These are phyloP conservation scores for Streblospio benedicti DNA, from an alignment of 1,140 invertebrate genomes.

Conservation along the genomic window DNA sequence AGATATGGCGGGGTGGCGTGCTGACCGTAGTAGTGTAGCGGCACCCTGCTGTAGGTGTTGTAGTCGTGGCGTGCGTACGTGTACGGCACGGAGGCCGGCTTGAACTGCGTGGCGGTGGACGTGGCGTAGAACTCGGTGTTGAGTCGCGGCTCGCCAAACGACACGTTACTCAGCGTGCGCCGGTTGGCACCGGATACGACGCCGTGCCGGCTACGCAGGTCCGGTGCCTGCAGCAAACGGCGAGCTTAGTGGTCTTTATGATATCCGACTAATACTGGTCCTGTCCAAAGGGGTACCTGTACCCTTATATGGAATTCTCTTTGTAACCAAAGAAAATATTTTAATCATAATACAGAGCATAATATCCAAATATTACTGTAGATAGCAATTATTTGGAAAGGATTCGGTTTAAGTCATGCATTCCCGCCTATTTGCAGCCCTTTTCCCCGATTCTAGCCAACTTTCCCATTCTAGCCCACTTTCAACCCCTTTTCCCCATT, in stretches of 20 bases:
- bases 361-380: no score
- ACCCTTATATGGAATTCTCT: no score
- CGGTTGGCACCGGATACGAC: slow-evolving; percentile 36
- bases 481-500: no score
- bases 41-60: slow-evolving; percentile 28
- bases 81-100: slow-evolving; percentile 27
- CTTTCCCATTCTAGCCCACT: no score
- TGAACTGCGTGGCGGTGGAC: slow-evolving; percentile 25
- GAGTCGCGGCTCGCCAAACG: slow-evolving; percentile 31
- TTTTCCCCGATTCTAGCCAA: no score
- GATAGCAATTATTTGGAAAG: no score
- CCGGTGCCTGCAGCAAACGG: slow-evolving; percentile 13
- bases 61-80: slow-evolving; percentile 26
- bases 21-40: slow-evolving; percentile 36
- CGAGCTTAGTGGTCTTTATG: not conserved
- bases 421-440: no score
- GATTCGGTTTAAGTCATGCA: no score
- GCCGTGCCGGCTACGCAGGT: slow-evolving; percentile 27
- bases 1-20: no score
- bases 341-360: no score
- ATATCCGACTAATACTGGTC: no score
- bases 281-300: no score
- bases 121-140: slow-evolving; percentile 29
- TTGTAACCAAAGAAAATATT: not conserved
- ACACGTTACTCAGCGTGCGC: slow-evolving; percentile 34